phyloP scores from a whole-genome alignment of 2,797 vertebrate genomes.

The Prunella strophiata region DNA sequence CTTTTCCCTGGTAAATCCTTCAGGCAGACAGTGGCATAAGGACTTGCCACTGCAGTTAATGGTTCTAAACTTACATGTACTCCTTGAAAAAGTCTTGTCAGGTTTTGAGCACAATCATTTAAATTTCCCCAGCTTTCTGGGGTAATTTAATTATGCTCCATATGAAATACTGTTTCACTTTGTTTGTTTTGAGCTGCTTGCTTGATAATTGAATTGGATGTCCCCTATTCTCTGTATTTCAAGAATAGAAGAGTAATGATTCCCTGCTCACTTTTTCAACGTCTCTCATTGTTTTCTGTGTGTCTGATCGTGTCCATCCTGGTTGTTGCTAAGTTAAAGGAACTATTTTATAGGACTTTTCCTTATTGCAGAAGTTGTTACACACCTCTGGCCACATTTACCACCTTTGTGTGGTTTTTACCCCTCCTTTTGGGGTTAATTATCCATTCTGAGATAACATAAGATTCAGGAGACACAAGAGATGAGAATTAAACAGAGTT shows the following conservation, averaged over 20 bases:
- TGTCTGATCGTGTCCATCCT: not conserved
- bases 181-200: not conserved
- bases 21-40: not conserved
- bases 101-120: not conserved
- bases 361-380: not conserved
- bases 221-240: not conserved
- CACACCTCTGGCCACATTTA: not conserved
- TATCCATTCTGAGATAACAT: not conserved
- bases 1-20: not conserved
- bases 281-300: not conserved
- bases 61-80: not conserved
- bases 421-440: not conserved
- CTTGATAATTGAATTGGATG: not conserved
- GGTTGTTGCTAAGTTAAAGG: not conserved
- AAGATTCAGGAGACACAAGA: not conserved
- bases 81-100: not conserved
- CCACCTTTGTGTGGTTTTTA: rapidly evolving
- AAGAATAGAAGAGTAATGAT: not conserved
- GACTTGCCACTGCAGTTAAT: not conserved
- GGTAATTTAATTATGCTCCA: not conserved
- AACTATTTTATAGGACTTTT: not conserved
- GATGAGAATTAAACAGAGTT: not conserved
- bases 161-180: not conserved
- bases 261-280: not conserved
- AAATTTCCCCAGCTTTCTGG: not conserved